Conservation (phyloP, 1,140 invertebrate species). For the Brachionus angularis region DNA sequence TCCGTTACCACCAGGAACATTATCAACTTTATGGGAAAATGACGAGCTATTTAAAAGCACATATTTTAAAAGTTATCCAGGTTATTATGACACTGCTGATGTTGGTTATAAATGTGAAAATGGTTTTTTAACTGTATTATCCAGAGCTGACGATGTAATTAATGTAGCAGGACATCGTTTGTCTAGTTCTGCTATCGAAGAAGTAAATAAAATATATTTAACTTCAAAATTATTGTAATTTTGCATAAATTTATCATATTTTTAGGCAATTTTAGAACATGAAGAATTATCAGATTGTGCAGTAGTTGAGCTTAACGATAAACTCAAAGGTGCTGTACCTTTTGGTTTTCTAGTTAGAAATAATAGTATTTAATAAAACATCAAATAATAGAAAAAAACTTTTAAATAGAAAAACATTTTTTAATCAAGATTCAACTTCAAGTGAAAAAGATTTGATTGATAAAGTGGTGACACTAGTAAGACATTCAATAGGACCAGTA, state of each 20-base stretch:
- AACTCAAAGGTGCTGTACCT: slow-evolving; percentile 81
- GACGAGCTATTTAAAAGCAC: slow-evolving; percentile 74
- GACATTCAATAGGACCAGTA: slow-evolving; percentile 78
- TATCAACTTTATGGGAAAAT: slow-evolving; percentile 74
- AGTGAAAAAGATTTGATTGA: slow-evolving; percentile 52
- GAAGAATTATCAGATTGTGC: slow-evolving; percentile 74
- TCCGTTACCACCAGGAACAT: slow-evolving; percentile 78
- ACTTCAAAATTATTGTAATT: not conserved
- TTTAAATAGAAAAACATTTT: not conserved
- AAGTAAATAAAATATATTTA: slow-evolving; percentile 56
- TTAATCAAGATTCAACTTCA: slow-evolving; percentile 45
- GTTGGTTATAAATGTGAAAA: slow-evolving; percentile 75
- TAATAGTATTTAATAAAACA: not conserved
- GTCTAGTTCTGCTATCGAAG: slow-evolving; percentile 79
- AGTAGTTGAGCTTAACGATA: slow-evolving; percentile 80
- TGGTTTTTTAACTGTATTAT: slow-evolving; percentile 79
- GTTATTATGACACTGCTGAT: slow-evolving; percentile 93
- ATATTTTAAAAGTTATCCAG: slow-evolving; percentile 78
- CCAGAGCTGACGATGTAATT: slow-evolving; percentile 88
- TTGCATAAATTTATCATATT: not conserved
- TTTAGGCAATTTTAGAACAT: slow-evolving; percentile 71
- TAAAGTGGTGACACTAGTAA: slow-evolving; percentile 61
- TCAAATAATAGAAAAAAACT: not conserved
- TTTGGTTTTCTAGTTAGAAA: slow-evolving; percentile 76
- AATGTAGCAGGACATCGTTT: slow-evolving; percentile 87